phyloP scores from a whole-genome alignment of 2,888 invertebrate species.

The Rapana venosa region DNA sequence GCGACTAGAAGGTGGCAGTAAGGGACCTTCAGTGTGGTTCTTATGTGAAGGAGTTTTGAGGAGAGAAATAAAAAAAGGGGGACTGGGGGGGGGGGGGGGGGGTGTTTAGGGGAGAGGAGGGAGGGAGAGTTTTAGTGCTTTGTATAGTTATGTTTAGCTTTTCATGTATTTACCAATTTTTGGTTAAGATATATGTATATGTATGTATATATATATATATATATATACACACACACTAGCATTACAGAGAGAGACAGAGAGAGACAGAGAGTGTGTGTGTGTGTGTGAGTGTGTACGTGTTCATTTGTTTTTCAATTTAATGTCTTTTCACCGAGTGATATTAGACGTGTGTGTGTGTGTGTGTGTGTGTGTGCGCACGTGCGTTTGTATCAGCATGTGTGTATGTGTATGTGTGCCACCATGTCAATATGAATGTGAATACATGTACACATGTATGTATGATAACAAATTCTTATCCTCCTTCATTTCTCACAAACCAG shows the following conservation, averaged over 20 bases:
- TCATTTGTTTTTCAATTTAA: not conserved
- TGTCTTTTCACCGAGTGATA: too few species aligned
- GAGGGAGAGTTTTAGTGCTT: not conserved
- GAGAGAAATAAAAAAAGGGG: not conserved
- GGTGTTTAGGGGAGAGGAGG: too few species aligned
- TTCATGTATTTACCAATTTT: not conserved
- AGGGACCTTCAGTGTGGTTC: too few species aligned
- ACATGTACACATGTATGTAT: not conserved
- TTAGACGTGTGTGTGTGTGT: not conserved
- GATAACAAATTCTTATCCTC: not conserved
- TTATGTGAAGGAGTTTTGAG: too few species aligned
- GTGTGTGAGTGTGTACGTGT: not conserved
- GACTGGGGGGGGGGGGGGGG: not conserved
- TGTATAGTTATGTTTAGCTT: not conserved
- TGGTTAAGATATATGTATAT: too few species aligned
- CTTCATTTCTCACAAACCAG: not conserved
- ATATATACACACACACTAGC: too few species aligned
- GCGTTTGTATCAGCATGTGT: not conserved
- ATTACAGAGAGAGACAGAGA: not conserved
- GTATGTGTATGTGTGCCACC: not conserved
- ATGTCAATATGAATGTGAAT: not conserved
- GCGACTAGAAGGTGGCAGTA: too few species aligned
- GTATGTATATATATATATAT: too few species aligned
- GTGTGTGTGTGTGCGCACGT: not conserved
- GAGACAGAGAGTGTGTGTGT: not conserved